Conservation (phyloP, 2,797 vertebrate species). For the Pipistrellus pipistrellus region DNA sequence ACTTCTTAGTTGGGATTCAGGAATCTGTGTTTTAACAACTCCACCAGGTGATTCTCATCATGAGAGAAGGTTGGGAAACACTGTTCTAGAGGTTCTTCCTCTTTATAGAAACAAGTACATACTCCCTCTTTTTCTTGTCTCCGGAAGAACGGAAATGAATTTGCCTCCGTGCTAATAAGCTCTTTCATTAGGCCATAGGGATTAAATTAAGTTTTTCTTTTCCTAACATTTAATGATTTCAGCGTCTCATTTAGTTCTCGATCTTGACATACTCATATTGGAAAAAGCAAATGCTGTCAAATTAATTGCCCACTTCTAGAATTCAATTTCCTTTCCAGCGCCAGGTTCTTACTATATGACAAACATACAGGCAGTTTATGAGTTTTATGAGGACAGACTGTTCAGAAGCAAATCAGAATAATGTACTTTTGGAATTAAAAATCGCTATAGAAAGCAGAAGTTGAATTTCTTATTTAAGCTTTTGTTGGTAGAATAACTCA, state of each 20-base stretch:
- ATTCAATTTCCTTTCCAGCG: slow-evolving; percentile 73
- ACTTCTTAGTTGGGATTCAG: too few species aligned
- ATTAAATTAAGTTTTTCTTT: slow-evolving; percentile 71
- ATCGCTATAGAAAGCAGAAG: slow-evolving; percentile 36
- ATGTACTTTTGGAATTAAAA: slow-evolving; percentile 66
- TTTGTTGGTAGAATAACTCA: slow-evolving; percentile 55
- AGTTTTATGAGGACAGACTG: slow-evolving; percentile 63
- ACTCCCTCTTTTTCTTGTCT: not conserved
- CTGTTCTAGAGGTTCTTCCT: slow-evolving; percentile 1
- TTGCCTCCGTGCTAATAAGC: slow-evolving; percentile 50
- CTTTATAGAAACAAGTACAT: slow-evolving; percentile 59
- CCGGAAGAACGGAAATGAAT: slow-evolving; percentile 56
- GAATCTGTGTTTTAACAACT: too few species aligned
- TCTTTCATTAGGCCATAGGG: slow-evolving; percentile 63
- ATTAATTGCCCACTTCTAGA: slow-evolving; percentile 68
- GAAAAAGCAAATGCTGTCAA: slow-evolving; percentile 64
- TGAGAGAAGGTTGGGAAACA: too few species aligned
- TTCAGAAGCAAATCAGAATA: slow-evolving; percentile 57
- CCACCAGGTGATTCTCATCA: too few species aligned
- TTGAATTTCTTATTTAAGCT: slow-evolving; percentile 46
- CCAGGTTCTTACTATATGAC: slow-evolving; percentile 67
- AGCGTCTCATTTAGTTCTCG: slow-evolving; percentile 70
- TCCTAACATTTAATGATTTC: slow-evolving; percentile 63
- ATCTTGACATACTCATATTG: slow-evolving; percentile 65
- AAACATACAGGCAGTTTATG: slow-evolving; percentile 47